phyloP scores from a whole-genome alignment of 2,113 vertebrate species.

The Dolichotis patagonum region DNA sequence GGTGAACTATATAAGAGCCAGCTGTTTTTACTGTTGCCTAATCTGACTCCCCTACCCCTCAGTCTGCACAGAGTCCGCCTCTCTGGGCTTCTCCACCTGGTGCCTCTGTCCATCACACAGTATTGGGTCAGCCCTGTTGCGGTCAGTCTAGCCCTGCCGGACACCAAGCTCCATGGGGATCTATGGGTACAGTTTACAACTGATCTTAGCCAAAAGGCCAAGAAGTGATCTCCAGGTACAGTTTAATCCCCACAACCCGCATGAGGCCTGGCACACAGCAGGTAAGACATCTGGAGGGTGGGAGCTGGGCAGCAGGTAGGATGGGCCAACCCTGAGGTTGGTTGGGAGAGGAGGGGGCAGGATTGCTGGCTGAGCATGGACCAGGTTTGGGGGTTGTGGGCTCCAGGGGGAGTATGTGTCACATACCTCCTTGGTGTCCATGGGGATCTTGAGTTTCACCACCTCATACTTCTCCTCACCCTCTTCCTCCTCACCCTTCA shows the following conservation, averaged over 20 bases:
- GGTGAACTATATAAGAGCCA: not conserved
- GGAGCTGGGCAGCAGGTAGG: not conserved
- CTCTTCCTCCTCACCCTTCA: constrained; percentile 82
- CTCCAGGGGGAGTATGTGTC: not conserved
- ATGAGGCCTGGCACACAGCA: not conserved
- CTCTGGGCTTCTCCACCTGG: not conserved
- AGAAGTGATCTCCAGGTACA: not conserved
- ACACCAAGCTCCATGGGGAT: not conserved
- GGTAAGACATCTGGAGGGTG: not conserved
- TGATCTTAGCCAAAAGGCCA: no score
- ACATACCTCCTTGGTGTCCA: constrained; percentile 82
- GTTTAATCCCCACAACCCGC: not conserved
- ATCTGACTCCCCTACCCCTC: not conserved
- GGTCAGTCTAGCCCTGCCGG: not conserved
- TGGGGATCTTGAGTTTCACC: constrained; percentile 82
- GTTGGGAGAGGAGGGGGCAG: not conserved
- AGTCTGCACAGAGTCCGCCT: not conserved
- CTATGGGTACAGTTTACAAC: not conserved
- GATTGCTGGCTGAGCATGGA: not conserved
- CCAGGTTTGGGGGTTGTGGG: not conserved
- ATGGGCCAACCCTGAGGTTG: not conserved
- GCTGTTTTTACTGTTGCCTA: not conserved
- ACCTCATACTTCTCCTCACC: constrained; percentile 82
- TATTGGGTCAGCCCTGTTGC: not conserved
- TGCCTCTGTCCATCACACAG: not conserved